Evolutionary conservation across 2,797 vertebrate genomes (phyloP).

Genomic region (Neostethus bicornis): DNA sequence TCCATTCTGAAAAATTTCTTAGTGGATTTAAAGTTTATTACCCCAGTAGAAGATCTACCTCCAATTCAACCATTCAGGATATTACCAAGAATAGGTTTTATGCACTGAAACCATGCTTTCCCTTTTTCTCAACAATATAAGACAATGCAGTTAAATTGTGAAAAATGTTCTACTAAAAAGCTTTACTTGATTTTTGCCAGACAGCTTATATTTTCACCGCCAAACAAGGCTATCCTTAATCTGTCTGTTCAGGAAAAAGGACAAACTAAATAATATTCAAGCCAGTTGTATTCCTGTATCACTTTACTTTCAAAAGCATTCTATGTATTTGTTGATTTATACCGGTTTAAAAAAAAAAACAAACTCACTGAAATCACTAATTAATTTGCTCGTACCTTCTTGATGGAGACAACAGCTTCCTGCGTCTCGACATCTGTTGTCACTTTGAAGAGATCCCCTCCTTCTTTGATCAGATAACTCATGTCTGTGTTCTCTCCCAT

Average conservation of each 20-base stretch:
- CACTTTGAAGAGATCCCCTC: constrained; percentile 89
- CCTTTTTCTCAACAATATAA: no score
- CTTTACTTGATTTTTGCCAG: background rate
- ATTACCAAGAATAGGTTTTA: background rate
- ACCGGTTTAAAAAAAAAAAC: background rate
- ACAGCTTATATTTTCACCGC: background rate
- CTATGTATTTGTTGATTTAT: background rate
- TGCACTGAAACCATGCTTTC: background rate
- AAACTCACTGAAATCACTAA: background rate
- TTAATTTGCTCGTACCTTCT: constrained; percentile 82
- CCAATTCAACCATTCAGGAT: background rate
- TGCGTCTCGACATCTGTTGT: constrained; percentile 90
- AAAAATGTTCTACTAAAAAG: background rate
- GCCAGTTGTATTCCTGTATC: background rate
- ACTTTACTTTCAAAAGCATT: background rate
- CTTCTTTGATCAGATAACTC: constrained; percentile 92
- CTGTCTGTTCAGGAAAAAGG: background rate
- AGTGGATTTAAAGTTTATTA: background rate
- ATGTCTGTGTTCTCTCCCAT: constrained; percentile 98
- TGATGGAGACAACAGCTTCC: constrained; percentile 90
- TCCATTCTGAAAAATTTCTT: background rate
- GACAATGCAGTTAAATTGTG: no score
- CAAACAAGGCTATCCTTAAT: background rate
- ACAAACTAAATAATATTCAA: background rate
- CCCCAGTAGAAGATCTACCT: background rate